Evolutionary conservation across 2,113 vertebrate genomes (phyloP), one percentile per base, ranked within the genome.

Genomic region (Oreocharis arfaki): DNA sequence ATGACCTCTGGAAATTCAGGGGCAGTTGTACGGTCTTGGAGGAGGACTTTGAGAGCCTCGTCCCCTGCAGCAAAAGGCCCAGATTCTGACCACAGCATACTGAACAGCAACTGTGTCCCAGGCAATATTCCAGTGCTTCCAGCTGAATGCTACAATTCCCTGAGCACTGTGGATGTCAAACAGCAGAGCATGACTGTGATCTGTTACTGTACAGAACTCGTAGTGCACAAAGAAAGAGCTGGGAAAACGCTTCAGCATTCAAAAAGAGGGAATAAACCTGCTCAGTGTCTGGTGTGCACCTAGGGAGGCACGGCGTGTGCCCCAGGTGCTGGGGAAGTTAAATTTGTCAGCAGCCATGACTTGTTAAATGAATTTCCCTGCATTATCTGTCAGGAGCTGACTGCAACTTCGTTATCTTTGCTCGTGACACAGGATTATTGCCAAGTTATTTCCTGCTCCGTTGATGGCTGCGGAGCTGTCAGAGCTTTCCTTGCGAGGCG

Each of bases 151-250:
- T 37, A 2, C 53, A 23, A 30, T 52, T 18, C 42, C 74, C 63
- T 41, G 20, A 16, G 9, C 65, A 2, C n/a, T 2, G n/a, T 3
- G 41, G 26, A 16, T 42, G 42, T n/a, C 3, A 28, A 52, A 16
- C 27, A 69, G 67, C 55, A 33, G 46, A 61, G 55, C 11, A 0
- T 1, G 18, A 59, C 11, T 2, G 0, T 4, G 49, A 9, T 46
- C 35, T 46, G 33, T 1, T 6, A 28, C 61, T 13, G 28, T 24
- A 7, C 37, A 30, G 50, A 35, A 11, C 12, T 24, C 3, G 24
- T 11, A 16, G 30, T 2, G 41, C 67, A 56, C 69, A 49, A 19
- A 30, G 50, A 30, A 81, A 42, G 49, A 53, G 46, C 68, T 33
- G 50, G 77, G 69, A 47, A 37, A 33, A 50, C 3, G 42, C 27